Conservation (phyloP, 2,888 invertebrate species). For the Entomobrya multifasciata region DNA sequence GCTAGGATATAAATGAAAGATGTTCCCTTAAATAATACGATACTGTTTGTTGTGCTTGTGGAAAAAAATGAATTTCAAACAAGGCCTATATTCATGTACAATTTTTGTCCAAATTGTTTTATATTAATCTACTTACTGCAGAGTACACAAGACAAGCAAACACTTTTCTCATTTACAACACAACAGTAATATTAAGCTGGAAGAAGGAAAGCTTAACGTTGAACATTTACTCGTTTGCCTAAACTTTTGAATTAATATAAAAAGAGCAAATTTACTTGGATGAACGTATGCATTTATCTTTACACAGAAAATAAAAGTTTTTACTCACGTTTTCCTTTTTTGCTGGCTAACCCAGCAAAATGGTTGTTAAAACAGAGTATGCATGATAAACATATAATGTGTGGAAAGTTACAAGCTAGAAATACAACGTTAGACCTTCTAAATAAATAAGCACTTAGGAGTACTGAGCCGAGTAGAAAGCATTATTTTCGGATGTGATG, state of each 20-base stretch:
- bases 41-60: not conserved
- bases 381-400: constrained; percentile 24
- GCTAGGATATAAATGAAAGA: constrained; percentile 42
- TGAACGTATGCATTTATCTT: too few relatives aligned
- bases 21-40: constrained; percentile 25
- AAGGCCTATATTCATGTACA: constrained; percentile 9
- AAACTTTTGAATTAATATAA: constrained; percentile 5
- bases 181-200: not conserved
- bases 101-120: constrained; percentile 49
- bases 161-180: not conserved
- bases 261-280: not conserved
- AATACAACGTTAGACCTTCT: not conserved
- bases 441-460: constrained; percentile 50
- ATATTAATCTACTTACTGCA: constrained; percentile 43
- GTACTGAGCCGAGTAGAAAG: not conserved
- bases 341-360: not conserved
- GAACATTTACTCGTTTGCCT: constrained; percentile 15
- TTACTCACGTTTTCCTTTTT: constrained; percentile 22
- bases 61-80: constrained; percentile 51
- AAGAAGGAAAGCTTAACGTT: constrained; percentile 1
- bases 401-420: not conserved
- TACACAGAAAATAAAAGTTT: constrained; percentile 11
- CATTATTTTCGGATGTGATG: constrained; percentile 16
- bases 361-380: not conserved
- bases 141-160: too few relatives aligned